phyloP scores from a whole-genome alignment of 1,140 invertebrate genomes.

The Lasioglossum baleicum region DNA sequence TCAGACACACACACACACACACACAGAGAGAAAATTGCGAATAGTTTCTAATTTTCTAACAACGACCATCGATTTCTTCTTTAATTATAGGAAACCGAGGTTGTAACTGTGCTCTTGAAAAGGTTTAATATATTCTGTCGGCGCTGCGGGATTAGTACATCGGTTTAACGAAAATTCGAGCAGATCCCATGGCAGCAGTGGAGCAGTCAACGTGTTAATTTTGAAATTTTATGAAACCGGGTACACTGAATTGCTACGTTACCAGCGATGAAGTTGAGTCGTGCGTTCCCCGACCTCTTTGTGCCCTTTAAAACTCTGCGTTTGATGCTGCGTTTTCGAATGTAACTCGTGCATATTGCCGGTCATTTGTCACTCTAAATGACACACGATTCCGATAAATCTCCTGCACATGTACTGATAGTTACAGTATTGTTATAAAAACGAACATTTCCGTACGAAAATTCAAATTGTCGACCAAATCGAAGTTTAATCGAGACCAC shows the following conservation, averaged over 20 bases:
- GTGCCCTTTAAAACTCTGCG: slow-evolving; percentile 13
- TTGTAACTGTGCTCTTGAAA: slow-evolving; percentile 13
- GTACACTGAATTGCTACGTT: slow-evolving; percentile 14
- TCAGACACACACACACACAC: too few relatives aligned
- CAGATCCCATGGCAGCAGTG: slow-evolving; percentile 27
- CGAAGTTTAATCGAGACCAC: too few relatives aligned
- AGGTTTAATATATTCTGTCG: slow-evolving; percentile 17
- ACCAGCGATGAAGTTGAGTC: neutral
- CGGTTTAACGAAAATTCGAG: slow-evolving; percentile 42
- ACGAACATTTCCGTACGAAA: too few relatives aligned
- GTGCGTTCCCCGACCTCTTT: neutral
- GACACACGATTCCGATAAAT: neutral
- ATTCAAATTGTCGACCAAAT: too few relatives aligned
- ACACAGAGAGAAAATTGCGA: too few relatives aligned
- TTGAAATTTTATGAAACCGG: slow-evolving; percentile 39
- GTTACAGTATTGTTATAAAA: neutral
- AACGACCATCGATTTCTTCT: slow-evolving; percentile 15
- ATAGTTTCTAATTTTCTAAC: neutral
- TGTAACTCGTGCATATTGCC: neutral
- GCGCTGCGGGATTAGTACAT: slow-evolving; percentile 27
- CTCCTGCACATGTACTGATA: too few relatives aligned
- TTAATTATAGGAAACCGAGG: slow-evolving; percentile 13
- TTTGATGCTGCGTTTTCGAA: slow-evolving; percentile 5
- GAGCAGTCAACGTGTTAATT: slow-evolving; percentile 42
- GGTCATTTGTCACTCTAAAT: neutral